Evolutionary conservation across 53 echinoderm and acorn worm genomes (phyloP).

Genomic region (Pentamera pediparva): DNA sequence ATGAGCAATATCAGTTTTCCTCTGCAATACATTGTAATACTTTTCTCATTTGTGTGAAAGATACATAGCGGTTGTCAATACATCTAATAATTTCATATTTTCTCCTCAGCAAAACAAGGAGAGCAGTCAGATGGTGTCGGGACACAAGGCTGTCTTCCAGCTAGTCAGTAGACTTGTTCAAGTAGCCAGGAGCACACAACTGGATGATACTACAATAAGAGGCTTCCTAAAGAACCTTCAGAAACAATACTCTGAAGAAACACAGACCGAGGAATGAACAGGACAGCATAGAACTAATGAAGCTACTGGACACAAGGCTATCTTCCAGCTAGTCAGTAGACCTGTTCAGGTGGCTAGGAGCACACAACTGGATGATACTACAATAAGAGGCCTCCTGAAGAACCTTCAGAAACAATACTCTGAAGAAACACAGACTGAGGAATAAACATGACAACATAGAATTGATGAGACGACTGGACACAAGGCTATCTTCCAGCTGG

Average conservation of each 20-base stretch:
- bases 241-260: constrained; percentile 58
- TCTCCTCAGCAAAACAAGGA: constrained; percentile 6
- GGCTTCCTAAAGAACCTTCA: constrained; percentile 59
- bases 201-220: constrained; percentile 63
- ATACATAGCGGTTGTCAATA: too few species aligned
- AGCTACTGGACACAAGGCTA: constrained; percentile 23
- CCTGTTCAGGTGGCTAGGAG: constrained; percentile 77
- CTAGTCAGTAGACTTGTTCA: constrained; percentile 75
- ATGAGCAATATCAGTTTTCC: background rate
- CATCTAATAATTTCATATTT: background rate
- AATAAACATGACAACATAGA: too few species aligned
- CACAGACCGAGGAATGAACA: constrained; percentile 52
- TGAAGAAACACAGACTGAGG: constrained; percentile 57
- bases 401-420: constrained; percentile 57
- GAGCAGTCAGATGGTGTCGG: constrained; percentile 4
- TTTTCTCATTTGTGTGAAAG: background rate
- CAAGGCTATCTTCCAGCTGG: constrained; percentile 55
- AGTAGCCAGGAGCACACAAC: constrained; percentile 70
- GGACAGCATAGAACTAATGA: too few species aligned
- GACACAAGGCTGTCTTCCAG: constrained; percentile 43
- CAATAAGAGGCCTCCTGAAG: constrained; percentile 56
- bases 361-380: constrained; percentile 66
- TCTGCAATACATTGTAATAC: background rate
- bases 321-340: constrained; percentile 64
- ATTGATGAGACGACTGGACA: too few species aligned